Percentiles rank a stretch among this genome's conserved stretches.
phyloP scores from a whole-genome alignment of 2,113 vertebrate genomes.

The Cacatua alba region DNA sequence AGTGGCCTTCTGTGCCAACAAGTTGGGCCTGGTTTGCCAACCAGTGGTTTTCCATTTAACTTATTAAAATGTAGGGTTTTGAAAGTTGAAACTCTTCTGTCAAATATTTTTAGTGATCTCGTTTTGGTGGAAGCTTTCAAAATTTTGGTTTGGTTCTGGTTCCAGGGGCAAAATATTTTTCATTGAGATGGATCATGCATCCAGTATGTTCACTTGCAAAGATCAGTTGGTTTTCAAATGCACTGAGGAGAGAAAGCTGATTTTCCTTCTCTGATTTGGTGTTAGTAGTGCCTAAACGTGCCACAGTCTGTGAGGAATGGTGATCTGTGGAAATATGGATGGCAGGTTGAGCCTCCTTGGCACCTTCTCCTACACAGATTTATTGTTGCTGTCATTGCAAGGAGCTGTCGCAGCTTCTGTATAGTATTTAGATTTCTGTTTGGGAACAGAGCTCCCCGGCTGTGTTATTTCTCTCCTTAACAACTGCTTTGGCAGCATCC shows the following conservation, averaged over 20 bases:
- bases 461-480: not conserved
- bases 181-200: not conserved
- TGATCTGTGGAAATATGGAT: not conserved
- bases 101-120: not conserved
- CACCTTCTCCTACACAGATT: not conserved
- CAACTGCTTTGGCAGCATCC: not conserved
- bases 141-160: constrained; percentile 11
- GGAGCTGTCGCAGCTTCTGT: not conserved
- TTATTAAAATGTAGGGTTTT: not conserved
- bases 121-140: constrained; percentile 14
- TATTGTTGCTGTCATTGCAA: not conserved
- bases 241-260: not conserved
- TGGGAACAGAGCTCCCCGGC: not conserved
- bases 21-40: not conserved
- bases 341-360: not conserved
- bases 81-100: not conserved
- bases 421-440: not conserved
- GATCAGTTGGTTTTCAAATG: not conserved
- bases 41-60: not conserved
- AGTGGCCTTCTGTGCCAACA: not conserved
- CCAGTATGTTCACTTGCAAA: not conserved
- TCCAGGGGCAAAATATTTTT: not conserved
- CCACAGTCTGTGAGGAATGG: not conserved
- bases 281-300: not conserved
- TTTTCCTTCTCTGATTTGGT: not conserved